Evolutionary conservation across 2,888 invertebrate species (phyloP).

Genomic region (Augochlorella aurata): DNA sequence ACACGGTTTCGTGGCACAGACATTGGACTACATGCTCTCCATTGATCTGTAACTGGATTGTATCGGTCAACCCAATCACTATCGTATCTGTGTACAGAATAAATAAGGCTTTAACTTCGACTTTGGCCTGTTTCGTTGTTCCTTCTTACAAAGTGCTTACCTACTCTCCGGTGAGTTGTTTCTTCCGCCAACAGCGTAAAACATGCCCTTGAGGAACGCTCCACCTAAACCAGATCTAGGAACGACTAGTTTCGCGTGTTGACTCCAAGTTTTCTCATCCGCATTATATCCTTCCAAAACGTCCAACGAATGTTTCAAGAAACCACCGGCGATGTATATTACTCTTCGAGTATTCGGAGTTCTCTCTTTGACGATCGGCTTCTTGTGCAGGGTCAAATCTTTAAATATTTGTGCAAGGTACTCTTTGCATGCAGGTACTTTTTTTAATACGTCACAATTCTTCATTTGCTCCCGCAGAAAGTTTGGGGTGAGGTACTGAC

Average conservation of each 20-base stretch:
- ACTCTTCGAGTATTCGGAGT: conserved; percentile 94
- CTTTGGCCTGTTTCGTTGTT: background rate
- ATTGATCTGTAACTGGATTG: conserved; percentile 92
- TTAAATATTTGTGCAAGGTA: conserved; percentile 95
- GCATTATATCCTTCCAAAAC: conserved; percentile 94
- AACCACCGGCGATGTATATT: conserved; percentile 96
- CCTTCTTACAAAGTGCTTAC: conserved; percentile 56
- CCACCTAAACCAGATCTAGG: conserved; percentile 94
- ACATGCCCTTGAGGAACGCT: conserved; percentile 92
- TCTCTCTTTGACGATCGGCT: conserved; percentile 91
- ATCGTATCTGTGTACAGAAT: conserved; percentile 84
- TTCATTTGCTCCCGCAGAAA: conserved; percentile 96
- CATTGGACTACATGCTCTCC: conserved; percentile 95
- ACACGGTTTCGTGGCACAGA: conserved; percentile 93
- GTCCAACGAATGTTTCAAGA: conserved; percentile 92
- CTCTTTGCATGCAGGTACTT: conserved; percentile 93
- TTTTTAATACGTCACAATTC: conserved; percentile 93
- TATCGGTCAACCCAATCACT: conserved; percentile 95
- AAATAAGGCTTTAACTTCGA: conserved; percentile 5
- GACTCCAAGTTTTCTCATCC: conserved; percentile 92
- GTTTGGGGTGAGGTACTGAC: conserved; percentile 95
- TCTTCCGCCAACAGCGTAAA: conserved; percentile 96
- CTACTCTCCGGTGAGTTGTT: conserved; percentile 94
- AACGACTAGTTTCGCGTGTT: conserved; percentile 91
- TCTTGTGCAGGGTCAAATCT: conserved; percentile 94